These are phyloP conservation scores for Leucophenga montana DNA, from an alignment of 2,888 invertebrate genomes.

Conservation along the genomic window DNA sequence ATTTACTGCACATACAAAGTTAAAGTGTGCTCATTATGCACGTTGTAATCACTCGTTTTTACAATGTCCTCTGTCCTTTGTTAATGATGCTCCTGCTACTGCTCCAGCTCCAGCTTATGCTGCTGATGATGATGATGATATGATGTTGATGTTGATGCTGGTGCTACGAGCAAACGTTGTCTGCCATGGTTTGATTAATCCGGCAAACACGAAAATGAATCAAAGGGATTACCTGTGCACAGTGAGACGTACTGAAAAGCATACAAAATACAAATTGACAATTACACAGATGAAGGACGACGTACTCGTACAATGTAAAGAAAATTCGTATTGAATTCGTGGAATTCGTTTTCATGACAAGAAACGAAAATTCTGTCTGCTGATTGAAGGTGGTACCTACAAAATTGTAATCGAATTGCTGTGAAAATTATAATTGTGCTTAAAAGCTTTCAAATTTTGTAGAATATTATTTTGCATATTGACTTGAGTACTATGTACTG, in stretches of 20 bases:
- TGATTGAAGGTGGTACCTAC: slow-evolving; percentile 8
- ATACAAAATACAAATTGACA: too few species aligned
- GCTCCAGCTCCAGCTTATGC: too few species aligned
- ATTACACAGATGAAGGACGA: too few species aligned
- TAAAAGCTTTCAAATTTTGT: too few species aligned
- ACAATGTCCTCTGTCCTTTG: too few species aligned
- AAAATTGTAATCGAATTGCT: neutral
- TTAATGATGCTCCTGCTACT: too few species aligned
- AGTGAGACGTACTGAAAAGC: neutral
- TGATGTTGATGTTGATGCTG: neutral
- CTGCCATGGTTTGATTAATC: slow-evolving; percentile 19
- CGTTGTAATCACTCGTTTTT: neutral
- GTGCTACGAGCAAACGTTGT: neutral
- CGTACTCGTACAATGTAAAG: neutral
- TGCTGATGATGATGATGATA: neutral
- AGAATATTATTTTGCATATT: neutral
- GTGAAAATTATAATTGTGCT: too few species aligned
- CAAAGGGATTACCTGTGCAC: slow-evolving; percentile 20
- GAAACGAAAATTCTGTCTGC: neutral
- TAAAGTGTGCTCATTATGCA: neutral
- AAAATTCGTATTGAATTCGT: neutral
- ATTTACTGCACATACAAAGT: too few species aligned
- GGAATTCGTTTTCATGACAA: neutral
- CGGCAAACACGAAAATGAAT: slow-evolving; percentile 25
- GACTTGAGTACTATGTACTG: neutral